Evolutionary conservation across 2,888 invertebrate species (phyloP).

Genomic region (Acrobasis suavella): DNA sequence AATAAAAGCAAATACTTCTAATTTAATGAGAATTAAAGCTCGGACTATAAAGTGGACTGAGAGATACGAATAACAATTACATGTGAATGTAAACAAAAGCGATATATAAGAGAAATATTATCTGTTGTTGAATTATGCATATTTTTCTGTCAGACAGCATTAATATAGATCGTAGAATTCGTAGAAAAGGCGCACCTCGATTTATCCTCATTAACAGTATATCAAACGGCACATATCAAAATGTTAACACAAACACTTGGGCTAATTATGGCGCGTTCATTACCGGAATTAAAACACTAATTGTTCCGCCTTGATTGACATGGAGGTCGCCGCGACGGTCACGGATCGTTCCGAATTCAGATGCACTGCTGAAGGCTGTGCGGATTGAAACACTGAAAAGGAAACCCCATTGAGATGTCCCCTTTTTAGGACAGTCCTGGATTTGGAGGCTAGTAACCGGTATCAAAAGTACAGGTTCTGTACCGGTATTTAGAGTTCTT

Average conservation of each 20-base stretch:
- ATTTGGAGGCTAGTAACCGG: no score
- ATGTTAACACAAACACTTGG: conserved; percentile 26
- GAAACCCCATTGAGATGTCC: background rate
- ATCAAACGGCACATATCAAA: background rate
- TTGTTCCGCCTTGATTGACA: conserved; percentile 37
- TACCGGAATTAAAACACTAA: conserved; percentile 29
- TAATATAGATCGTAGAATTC: no score
- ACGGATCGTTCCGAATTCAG: conserved; percentile 24
- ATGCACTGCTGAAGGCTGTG: conserved; percentile 1
- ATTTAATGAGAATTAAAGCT: no score
- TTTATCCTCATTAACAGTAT: background rate
- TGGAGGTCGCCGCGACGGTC: conserved; percentile 33
- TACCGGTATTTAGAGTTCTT: no score
- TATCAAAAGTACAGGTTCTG: no score
- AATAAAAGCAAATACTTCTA: no score
- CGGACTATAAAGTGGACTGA: no score
- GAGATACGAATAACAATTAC: background rate
- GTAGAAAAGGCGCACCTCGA: no score
- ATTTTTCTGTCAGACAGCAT: no score
- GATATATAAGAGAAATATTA: background rate
- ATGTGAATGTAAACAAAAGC: background rate
- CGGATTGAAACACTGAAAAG: background rate
- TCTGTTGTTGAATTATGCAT: background rate
- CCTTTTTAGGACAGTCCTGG: background rate
- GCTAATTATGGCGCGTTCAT: conserved; percentile 27